Evolutionary conservation across 1,140 invertebrate genomes (phyloP).

Genomic region (Coelopa frigida): DNA sequence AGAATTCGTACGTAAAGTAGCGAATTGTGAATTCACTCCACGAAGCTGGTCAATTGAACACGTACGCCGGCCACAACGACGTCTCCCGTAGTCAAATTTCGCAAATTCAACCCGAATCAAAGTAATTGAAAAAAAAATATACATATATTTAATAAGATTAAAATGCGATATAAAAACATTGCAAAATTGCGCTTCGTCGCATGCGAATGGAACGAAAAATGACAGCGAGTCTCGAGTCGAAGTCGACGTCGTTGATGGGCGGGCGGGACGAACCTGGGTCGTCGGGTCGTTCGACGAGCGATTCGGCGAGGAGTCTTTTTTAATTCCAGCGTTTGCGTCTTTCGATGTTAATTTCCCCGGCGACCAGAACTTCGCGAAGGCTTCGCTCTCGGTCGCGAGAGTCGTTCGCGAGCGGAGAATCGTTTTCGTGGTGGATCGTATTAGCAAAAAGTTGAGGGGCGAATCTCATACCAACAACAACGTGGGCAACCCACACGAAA

Average conservation of each 20-base stretch:
- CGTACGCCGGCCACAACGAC: not conserved
- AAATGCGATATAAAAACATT: not conserved
- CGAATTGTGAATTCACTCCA: not conserved
- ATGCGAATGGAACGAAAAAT: not conserved
- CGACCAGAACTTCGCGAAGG: not conserved
- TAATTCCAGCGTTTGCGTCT: slow-evolving; percentile 18
- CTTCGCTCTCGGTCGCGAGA: not conserved
- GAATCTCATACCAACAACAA: too few relatives aligned
- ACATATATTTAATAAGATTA: not conserved
- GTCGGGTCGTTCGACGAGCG: too few relatives aligned
- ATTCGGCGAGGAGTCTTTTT: too few relatives aligned
- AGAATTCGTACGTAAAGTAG: too few relatives aligned
- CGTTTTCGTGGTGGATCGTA: too few relatives aligned
- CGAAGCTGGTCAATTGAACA: not conserved
- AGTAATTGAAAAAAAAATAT: not conserved
- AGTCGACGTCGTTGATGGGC: too few relatives aligned
- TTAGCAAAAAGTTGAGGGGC: too few relatives aligned
- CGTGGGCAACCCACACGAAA: too few relatives aligned
- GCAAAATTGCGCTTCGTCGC: not conserved
- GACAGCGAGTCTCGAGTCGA: not conserved
- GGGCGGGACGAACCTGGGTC: too few relatives aligned
- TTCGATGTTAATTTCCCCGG: slow-evolving; percentile 13
- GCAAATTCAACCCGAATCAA: not conserved
- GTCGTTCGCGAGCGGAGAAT: not conserved
- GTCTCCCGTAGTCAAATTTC: not conserved